Evolutionary conservation across 2,888 invertebrate genomes (phyloP), one percentile per base, ranked within the genome.

Genomic region (Capitulum mitella): DNA sequence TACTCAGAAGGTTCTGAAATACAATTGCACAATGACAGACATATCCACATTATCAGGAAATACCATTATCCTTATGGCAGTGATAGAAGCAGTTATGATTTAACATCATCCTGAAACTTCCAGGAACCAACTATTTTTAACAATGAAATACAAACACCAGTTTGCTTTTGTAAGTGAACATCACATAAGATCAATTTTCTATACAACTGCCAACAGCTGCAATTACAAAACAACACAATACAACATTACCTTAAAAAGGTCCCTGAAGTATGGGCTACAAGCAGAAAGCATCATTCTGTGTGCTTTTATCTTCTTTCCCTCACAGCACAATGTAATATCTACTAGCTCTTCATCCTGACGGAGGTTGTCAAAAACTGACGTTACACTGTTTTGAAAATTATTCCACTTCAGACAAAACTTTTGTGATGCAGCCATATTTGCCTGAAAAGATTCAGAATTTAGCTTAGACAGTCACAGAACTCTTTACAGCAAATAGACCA

Each of bases 321-420:
- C 70, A 70, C 70, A 70, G 10, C 70, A 70, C 70, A 70, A 22
- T 19, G 70, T 70, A 26, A 70, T 70, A 10, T 70, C 70, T 5
- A 70, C 70, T 37, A 70, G 37, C 37, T 70, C 70, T 22, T 70
- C 70, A 70, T 70, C 70, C 37, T 70, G 70, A 3, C 70, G 16
- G 1, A 70, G 37, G 37, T 37, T 70, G 70, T 70, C 70, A 70
- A 70, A 70, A 14, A 70, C 70, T 37, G 70, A 70, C 22, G 70
- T 70, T 6, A 70, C 70, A 70, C 37, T 70, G 22, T 37, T 70
- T 16, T 70, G 70, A 22, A 70, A 70, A 37, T 70, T 70, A 32
- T 70, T 70, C 70, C 70, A 70, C 37, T 70, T 70, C 19, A 70
- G 29, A 10, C 70, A 70, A 37, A 70, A 70, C 70, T 70, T 70